Percentiles rank a stretch among this genome's conserved stretches.
phyloP scores from a whole-genome alignment of 2,113 vertebrate genomes.

The Micromys minutus region DNA sequence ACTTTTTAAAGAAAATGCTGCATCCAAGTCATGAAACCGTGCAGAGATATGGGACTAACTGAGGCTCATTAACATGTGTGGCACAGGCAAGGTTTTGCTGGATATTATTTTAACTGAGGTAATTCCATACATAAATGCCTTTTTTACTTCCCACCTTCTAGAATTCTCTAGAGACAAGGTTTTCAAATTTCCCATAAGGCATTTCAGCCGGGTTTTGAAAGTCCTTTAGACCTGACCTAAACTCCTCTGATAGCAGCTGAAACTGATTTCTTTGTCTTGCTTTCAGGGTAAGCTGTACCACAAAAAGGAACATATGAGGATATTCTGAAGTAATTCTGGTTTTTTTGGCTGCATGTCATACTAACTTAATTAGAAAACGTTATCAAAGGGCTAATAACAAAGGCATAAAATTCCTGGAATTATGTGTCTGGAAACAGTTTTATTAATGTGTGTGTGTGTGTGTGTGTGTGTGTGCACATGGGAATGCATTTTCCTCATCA shows the following conservation, averaged over 20 bases:
- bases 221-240: constrained; percentile 31
- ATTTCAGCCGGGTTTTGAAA: background rate
- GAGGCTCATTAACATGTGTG: constrained; percentile 27
- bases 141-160: background rate
- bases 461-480: background rate
- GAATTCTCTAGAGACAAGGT: constrained; percentile 45
- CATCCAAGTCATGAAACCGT: background rate
- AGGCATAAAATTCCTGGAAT: constrained; percentile 62
- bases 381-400: constrained; percentile 71
- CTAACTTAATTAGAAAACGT: constrained; percentile 66
- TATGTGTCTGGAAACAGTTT: constrained; percentile 68
- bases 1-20: background rate
- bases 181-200: constrained; percentile 31
- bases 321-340: constrained; percentile 63
- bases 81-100: constrained; percentile 28
- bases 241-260: constrained; percentile 34
- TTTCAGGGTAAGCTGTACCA: constrained; percentile 54
- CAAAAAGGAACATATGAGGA: constrained; percentile 55
- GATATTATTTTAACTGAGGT: constrained; percentile 24
- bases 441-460: constrained; percentile 54
- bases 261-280: constrained; percentile 56
- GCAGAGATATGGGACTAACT: background rate
- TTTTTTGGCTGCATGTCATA: constrained; percentile 60
- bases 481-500: constrained; percentile 61
- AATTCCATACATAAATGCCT: background rate